Evolutionary conservation across 2,113 vertebrate genomes (phyloP), one percentile per base, ranked within the genome.

Genomic region (Brienomyrus brachyistius): DNA sequence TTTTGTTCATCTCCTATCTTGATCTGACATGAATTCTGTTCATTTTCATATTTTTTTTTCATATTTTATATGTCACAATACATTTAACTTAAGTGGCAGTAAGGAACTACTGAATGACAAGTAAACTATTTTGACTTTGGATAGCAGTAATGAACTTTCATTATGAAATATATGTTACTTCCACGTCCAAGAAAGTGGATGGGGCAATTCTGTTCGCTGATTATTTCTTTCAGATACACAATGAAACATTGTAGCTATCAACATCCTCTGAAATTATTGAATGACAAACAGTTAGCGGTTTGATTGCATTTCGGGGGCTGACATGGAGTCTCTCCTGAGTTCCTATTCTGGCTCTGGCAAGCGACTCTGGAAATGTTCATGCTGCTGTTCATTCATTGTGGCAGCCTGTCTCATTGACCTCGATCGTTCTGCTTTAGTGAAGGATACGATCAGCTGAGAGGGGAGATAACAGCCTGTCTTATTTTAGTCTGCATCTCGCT

Each of bases 361-460:
- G 27, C 27, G 10, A 23, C 45, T 45, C 83, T 50, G 47, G 45
- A 51, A 27, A 51, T 86, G 83, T 89, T 4, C 10, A 23, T 54
- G 8, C 21, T 86, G 43, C 59, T 90, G 80, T 86, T 19, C 82
- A 47, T 52, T 86, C 54, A 40, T 35, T 43, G 85, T 87, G 59
- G 50, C 89, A 87, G 40, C 52, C 52, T 86, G 83, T 31, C 80
- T 27, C 80, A 21, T 6, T 59, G 83, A 70, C 56, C 80, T 86
- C 51, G 35, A 86, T 77, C 21, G 13, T 54, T 45, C 59, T 86
- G 31, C 15, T 54, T 31, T 80, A 48, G 48, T 50, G 52, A 31
- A 77, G 62, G 85, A 87, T 48, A 87, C n/a, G 59, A 80, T 90
- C 47, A 80, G 85, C 85, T 82, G 89, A 59, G 85, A 50, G 62